Conservation (phyloP, 2,888 invertebrate species). For the Lepidochitona cinerea region DNA sequence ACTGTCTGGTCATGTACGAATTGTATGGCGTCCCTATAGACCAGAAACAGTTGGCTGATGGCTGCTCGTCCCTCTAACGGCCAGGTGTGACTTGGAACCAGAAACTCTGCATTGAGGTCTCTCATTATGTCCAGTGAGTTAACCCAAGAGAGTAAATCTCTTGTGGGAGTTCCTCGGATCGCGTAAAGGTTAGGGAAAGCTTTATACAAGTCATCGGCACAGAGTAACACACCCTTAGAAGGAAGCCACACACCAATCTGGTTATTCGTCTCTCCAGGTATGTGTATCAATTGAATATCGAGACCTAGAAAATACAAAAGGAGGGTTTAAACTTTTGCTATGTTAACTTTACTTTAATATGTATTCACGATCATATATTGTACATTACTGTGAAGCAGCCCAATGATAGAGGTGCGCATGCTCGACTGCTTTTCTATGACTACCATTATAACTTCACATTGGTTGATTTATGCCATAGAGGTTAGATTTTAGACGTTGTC, state of each 20-base stretch:
- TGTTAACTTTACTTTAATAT: too few relatives aligned
- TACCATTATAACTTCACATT: too few relatives aligned
- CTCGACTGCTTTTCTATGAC: too few relatives aligned
- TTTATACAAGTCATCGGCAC: slow-evolving; percentile 59
- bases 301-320: slow-evolving; percentile 40
- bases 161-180: slow-evolving; percentile 54
- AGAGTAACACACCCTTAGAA: slow-evolving; percentile 46
- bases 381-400: too few relatives aligned
- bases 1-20: slow-evolving; percentile 63
- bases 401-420: too few relatives aligned
- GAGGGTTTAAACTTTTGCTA: too few relatives aligned
- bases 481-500: too few relatives aligned
- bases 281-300: slow-evolving; percentile 53
- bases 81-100: slow-evolving; percentile 60
- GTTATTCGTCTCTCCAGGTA: slow-evolving; percentile 65
- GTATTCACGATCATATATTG: too few relatives aligned
- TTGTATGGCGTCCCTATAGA: slow-evolving; percentile 60
- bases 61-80: slow-evolving; percentile 45
- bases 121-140: slow-evolving; percentile 57
- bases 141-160: slow-evolving; percentile 53
- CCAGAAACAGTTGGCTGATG: slow-evolving; percentile 36
- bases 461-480: too few relatives aligned
- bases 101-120: slow-evolving; percentile 43
- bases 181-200: slow-evolving; percentile 65
- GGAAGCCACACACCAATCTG: slow-evolving; percentile 64